These are phyloP conservation scores for Paraescarpia echinospica DNA, from an alignment of 1,140 invertebrate genomes.

Conservation along the genomic window DNA sequence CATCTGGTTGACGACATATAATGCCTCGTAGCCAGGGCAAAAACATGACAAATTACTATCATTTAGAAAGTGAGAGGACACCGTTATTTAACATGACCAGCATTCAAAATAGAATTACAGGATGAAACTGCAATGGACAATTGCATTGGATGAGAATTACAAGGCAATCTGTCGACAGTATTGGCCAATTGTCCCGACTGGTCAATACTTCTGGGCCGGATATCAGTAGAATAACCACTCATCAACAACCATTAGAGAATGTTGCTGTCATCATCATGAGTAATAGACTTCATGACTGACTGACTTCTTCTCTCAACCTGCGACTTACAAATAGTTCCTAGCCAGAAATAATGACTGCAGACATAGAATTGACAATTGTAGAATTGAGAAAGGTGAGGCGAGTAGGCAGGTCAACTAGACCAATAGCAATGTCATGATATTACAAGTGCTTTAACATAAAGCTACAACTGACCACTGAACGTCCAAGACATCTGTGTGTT, in stretches of 20 bases:
- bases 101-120: not conserved
- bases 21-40: not conserved
- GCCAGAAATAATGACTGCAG: not conserved
- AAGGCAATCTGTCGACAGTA: not conserved
- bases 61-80: not conserved
- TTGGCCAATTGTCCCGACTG: not conserved
- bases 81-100: not conserved
- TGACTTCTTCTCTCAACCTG: not conserved
- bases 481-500: no score
- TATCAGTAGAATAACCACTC: not conserved
- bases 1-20: no score
- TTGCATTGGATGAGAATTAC: not conserved
- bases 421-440: no score
- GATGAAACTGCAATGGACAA: not conserved
- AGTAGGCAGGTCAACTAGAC: no score
- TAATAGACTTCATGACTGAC: not conserved
- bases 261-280: not conserved
- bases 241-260: not conserved
- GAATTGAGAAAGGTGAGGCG: no score
- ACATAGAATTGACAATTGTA: not conserved
- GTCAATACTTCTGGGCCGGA: not conserved
- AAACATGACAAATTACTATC: not conserved
- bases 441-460: no score
- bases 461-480: no score
- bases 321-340: not conserved